These are phyloP conservation scores for Stenchaetothrips biformis DNA, from an alignment of 2,888 invertebrate species.

Conservation along the genomic window DNA sequence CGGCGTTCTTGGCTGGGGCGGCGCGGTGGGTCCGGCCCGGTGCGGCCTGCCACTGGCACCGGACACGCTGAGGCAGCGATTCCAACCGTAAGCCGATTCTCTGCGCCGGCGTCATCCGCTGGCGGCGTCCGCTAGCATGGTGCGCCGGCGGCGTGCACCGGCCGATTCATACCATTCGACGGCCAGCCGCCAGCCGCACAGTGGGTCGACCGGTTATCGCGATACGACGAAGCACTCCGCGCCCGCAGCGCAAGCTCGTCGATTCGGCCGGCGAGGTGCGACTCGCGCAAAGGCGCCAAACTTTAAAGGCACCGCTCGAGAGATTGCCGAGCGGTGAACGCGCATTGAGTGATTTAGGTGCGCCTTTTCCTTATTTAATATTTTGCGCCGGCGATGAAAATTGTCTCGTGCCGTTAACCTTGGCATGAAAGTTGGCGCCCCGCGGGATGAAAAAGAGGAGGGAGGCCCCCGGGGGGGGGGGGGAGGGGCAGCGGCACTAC, in stretches of 20 bases:
- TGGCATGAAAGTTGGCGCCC: background rate
- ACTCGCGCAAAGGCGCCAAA: too few species aligned
- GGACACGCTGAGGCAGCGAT: slow-evolving; percentile 16
- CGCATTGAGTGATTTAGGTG: too few species aligned
- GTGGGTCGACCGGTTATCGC: too few species aligned
- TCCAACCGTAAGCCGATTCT: background rate
- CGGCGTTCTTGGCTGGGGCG: background rate
- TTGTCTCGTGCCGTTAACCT: slow-evolving; percentile 1
- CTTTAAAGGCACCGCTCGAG: too few species aligned
- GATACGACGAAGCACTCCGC: too few species aligned
- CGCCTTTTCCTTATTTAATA: background rate
- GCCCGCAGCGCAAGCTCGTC: too few species aligned
- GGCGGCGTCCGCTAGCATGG: too few species aligned
- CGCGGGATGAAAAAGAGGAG: background rate
- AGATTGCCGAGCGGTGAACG: too few species aligned
- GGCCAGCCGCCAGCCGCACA: too few species aligned
- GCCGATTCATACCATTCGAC: too few species aligned
- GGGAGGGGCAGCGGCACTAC: background rate
- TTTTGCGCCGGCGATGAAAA: background rate
- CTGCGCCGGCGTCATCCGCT: background rate
- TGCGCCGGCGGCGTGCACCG: too few species aligned
- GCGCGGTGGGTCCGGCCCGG: background rate
- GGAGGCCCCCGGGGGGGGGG: background rate
- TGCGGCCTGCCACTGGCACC: slow-evolving; percentile 13
- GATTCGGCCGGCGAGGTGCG: too few species aligned